Evolutionary conservation across 2,113 vertebrate genomes (phyloP).

Genomic region (Parus major): DNA sequence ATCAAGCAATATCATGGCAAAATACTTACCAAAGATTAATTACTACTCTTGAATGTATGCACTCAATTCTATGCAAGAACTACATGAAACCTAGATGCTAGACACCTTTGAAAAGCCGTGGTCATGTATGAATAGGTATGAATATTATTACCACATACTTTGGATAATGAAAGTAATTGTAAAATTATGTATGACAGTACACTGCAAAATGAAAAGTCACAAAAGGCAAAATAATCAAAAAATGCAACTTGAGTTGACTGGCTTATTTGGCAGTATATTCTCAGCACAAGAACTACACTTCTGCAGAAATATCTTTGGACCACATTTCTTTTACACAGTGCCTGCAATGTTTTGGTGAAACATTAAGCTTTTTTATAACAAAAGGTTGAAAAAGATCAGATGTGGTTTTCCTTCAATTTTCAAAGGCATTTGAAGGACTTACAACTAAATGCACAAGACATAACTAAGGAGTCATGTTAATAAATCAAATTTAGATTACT

Average conservation of each 20-base stretch:
- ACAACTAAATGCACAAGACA: not conserved
- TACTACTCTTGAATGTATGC: not conserved
- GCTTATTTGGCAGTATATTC: not conserved
- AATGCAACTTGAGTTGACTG: not conserved
- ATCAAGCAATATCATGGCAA: not conserved
- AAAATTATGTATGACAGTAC: not conserved
- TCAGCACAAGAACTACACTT: not conserved
- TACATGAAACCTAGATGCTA: not conserved
- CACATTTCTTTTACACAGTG: rapidly evolving
- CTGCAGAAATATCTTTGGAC: not conserved
- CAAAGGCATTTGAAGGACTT: not conserved
- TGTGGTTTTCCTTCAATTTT: not conserved
- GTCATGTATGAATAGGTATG: not conserved
- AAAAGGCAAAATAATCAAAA: not conserved
- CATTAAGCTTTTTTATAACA: not conserved
- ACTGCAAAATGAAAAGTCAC: not conserved
- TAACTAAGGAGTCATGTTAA: not conserved
- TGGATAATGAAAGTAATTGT: not conserved
- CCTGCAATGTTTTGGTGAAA: not conserved
- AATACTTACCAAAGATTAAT: not conserved
- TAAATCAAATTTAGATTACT: not conserved
- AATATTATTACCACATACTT: not conserved
- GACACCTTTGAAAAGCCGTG: not conserved
- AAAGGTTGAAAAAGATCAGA: not conserved
- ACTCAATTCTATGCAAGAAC: not conserved